Base-by-base conservation (phyloP, 1,140 invertebrate species). In the Pseudomyrmex sp. region DNA sequence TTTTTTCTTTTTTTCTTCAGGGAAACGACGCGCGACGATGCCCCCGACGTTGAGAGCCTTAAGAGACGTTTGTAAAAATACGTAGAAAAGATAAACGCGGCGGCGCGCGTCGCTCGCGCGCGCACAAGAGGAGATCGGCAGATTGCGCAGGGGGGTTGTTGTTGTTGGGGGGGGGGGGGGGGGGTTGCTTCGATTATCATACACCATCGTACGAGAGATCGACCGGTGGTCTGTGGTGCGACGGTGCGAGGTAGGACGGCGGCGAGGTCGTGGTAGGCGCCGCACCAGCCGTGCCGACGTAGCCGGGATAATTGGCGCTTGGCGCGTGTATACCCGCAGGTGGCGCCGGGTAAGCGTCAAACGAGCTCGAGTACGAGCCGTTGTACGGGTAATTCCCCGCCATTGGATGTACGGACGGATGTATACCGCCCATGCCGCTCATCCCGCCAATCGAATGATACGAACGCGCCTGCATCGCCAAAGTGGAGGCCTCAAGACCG, bases 121-220 rank as follows among this genome's bases (percentile, higher is more conserved):
- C 72, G 68, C 59, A 63, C 52, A 82, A 18, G 76, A 72, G 76
- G 76, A 66, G 76, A 80, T 70, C 65, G 68, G 61, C 68, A 61
- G 68, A 59, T 15, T 50, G 59, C 26, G 56, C 35, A 5, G 62
- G 26, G 20, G 18, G 56, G 20, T n/a, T 52, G 23, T 44, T 2
- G 35, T 23, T n/a, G n/a, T n/a, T n/a, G n/a, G n/a, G n/a, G n/a
- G 18, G 18, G 44, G 35, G 69, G 44, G 46, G 50, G 58, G 20
- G 44, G 61, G 63, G 20, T 44, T 7, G 62, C 3, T 13, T 91
- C 89, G 90, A 93, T 93, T 94, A 94, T 94, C 94, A 94, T 94
- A 94, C 93, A 77, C 92, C 93, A 75, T 94, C 94, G 88, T 94
- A 94, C 65, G 92, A 91, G 74, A 94, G 92, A 87, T 94, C 93